Base-by-base conservation (phyloP, 1,140 invertebrate species). In the Mya arenaria region DNA sequence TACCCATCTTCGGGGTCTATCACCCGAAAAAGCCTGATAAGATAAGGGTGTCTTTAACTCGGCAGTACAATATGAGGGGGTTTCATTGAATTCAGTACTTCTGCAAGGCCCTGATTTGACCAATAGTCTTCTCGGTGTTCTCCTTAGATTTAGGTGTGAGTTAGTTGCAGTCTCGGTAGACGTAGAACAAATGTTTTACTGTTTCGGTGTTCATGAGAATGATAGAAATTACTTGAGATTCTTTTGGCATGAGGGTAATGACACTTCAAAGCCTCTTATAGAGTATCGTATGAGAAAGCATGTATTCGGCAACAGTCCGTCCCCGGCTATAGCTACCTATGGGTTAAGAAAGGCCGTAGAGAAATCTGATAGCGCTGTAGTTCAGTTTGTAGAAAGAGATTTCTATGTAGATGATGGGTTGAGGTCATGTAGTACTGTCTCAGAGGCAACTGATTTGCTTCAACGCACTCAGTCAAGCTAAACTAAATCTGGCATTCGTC, bases 21-120 rank as follows among this genome's bases (percentile, higher is more conserved):
- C 79, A 48, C 74, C 78, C 25, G 78, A 83, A 28, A 86, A 86
- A 36, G 73, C 72, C n/a, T 74, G 58, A 3, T 83, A 86, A 41
- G 10, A 78, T 23, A 60, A 79, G 39, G 84, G 85, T 44, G 85
- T 86, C 0, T 85, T 86, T 65, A 72, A 86, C 72, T 72, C 60
- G 36, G 39, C 56, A 37, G 55, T 62, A 19, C 48, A 39, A 32
- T 84, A 62, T 72, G 25, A 78, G 5, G 77, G 71, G 10, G 48
- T 23, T 1, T 77, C 63, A 25, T 79, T 82, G 36, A 86, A 82
- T 66, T 17, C 30, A 28, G 19, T 84, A n/a, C 37, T 83, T 17
- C 60, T 85, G 25, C 74, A 79, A 60, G 82, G 84, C 28, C 84
- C 84, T 28, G 63, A 83, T 58, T 58, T 85, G 8, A 84, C 82